Conservation (phyloP, 2,888 invertebrate genomes). For the Mamestra brassicae region DNA sequence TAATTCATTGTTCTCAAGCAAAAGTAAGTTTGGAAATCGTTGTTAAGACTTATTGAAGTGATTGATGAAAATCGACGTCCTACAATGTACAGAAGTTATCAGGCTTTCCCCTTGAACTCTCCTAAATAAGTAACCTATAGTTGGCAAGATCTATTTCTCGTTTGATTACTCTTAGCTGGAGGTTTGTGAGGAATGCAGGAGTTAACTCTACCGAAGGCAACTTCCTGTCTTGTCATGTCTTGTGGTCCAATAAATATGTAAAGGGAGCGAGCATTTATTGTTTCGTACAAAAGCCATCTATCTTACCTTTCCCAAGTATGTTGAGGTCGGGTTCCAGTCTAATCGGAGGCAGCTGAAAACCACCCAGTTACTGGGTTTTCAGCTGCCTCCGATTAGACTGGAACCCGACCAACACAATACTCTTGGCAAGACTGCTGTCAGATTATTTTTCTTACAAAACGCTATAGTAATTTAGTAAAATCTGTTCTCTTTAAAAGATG, state of each 20-base stretch:
- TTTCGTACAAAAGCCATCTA: too few species aligned
- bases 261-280: background rate
- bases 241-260: background rate
- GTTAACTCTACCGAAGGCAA: background rate
- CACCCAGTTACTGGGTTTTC: background rate
- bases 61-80: background rate
- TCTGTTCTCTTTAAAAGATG: too few species aligned
- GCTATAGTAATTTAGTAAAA: background rate
- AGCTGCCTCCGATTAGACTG: too few species aligned
- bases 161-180: slow-evolving; percentile 3
- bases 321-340: too few species aligned
- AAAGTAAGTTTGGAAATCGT: too few species aligned
- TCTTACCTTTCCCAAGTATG: too few species aligned
- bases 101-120: background rate
- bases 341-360: too few species aligned
- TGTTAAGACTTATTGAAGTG: background rate
- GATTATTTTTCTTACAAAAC: background rate
- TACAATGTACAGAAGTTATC: background rate
- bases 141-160: background rate
- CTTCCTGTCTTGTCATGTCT: background rate
- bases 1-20: background rate
- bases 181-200: background rate
- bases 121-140: background rate
- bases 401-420: too few species aligned
- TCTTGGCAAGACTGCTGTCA: background rate